Percentiles rank a stretch among this genome's conserved stretches.
phyloP scores from a whole-genome alignment of 1,140 invertebrate genomes.

The Acromyrmex charruanus region DNA sequence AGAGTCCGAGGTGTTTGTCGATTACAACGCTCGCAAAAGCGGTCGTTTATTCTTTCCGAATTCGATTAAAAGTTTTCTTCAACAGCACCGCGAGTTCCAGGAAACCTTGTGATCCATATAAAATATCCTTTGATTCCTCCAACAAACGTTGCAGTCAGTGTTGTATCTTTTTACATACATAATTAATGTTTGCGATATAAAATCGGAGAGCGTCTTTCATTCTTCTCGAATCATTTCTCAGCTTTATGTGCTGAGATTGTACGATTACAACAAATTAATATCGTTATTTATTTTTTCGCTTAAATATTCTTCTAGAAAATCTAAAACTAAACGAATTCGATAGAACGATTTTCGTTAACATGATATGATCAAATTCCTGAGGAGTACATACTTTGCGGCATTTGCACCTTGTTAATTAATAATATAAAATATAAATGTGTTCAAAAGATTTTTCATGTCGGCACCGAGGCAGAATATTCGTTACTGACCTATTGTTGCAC shows the following conservation, averaged over 20 bases:
- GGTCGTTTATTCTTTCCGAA: slow-evolving; percentile 12
- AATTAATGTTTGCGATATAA: slow-evolving; percentile 64
- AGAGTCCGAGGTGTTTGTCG: background rate
- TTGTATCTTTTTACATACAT: slow-evolving; percentile 37
- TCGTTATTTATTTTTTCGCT: background rate
- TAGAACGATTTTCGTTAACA: background rate
- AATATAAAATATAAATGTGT: background rate
- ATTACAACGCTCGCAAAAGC: slow-evolving; percentile 7
- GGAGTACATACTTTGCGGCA: background rate
- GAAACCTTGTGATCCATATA: background rate
- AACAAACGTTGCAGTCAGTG: slow-evolving; percentile 8
- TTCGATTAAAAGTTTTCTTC: slow-evolving; percentile 53
- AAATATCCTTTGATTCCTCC: slow-evolving; percentile 2
- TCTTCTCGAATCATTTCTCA: slow-evolving; percentile 7
- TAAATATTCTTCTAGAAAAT: background rate
- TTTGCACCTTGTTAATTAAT: slow-evolving; percentile 19
- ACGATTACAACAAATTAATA: background rate
- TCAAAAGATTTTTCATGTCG: background rate
- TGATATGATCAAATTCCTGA: slow-evolving; percentile 4
- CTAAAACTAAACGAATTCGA: background rate
- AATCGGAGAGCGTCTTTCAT: background rate
- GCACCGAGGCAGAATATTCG: background rate
- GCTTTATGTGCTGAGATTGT: background rate
- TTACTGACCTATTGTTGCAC: background rate
- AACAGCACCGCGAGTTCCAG: background rate